A percentile compares a stretch with the other conserved stretches of the same genome.
Conservation (phyloP, 2,888 invertebrate genomes). For the Lordiphosa fenestrarum region DNA sequence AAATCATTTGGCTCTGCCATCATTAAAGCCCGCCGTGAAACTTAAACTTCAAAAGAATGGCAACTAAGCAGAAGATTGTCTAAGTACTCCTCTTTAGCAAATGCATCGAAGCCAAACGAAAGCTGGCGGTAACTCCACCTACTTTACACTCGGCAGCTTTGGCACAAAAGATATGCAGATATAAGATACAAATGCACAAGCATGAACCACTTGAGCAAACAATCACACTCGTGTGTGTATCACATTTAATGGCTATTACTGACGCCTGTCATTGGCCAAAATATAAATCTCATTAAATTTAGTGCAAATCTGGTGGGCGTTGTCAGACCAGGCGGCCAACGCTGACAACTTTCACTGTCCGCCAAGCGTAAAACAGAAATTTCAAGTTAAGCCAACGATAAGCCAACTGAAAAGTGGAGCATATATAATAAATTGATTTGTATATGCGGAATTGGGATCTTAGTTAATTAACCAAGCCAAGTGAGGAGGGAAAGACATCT, state of each 20-base stretch:
- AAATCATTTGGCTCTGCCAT: too few species aligned
- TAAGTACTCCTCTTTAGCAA: background rate
- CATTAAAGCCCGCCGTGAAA: too few species aligned
- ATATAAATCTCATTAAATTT: too few species aligned
- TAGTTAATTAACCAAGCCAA: too few species aligned
- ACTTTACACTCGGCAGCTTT: constrained; percentile 63
- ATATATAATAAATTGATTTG: background rate
- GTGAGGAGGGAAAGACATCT: too few species aligned
- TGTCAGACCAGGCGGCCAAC: constrained; percentile 3
- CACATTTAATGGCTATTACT: constrained; percentile 42
- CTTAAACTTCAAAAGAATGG: too few species aligned
- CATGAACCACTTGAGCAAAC: constrained; percentile 9
- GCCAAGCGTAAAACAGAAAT: constrained; percentile 20
- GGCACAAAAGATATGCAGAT: constrained; percentile 25
- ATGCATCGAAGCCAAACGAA: constrained; percentile 2
- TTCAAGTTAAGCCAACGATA: constrained; percentile 14
- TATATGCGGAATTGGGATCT: too few species aligned
- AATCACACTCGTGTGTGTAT: constrained; percentile 14
- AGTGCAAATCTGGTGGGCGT: constrained; percentile 16
- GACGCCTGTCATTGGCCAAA: constrained; percentile 47
- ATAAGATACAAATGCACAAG: constrained; percentile 14
- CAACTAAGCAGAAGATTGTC: too few species aligned
- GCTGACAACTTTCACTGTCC: constrained; percentile 67
- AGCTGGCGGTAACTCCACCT: constrained; percentile 49
- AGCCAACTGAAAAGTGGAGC: constrained; percentile 17